Base-by-base conservation (phyloP, 1,140 invertebrate genomes). In the Myzus persicae region DNA sequence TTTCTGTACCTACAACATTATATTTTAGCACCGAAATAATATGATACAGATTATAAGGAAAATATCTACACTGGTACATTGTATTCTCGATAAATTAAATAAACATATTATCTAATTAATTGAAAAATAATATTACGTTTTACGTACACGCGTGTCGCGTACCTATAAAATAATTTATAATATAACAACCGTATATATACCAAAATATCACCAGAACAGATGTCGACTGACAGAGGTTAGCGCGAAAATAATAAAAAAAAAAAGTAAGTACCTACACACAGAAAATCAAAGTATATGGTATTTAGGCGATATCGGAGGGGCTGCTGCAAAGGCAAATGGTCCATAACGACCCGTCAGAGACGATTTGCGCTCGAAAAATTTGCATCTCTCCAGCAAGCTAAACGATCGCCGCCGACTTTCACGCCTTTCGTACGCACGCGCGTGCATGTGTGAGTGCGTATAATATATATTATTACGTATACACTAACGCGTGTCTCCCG, bases 371-470 rank as follows among this genome's bases (percentile, higher is more conserved):
- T 0, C 46, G 48, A 54, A 36, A n/a, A 93, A 93, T 93, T 93
- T 93, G 81, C 91, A 93, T 93, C 76, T 4, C 44, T 44, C 40
- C n/a, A n/a, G 59, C 42, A n/a, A 6, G n/a, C 67, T 48, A 46
- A 92, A 92, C 91, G 91, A 92, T 82, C 67, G 76, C 22, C 46
- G 81, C 42, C 91, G 40, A 26, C 40, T 40, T 51, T 93, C 81
- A 92, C 91, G 91, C 91, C 91, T 84, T 46, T 92, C 36, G 54
- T 40, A 24, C 20, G 24, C 38, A 31, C 42, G 14, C 20, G 20
- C 51, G 40, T 2, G 14, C 59, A 67, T 18, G 31, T 76, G 59
- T 76, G 59, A 76, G 59, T n/a, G 59, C 11, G 31, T 76, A 76
- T 18, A 76, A 67, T 76, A 76, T 76, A 76, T 76, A 76, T 76